Evolutionary conservation across 1,140 invertebrate species (phyloP).

Genomic region (Drosophila kepulauana): DNA sequence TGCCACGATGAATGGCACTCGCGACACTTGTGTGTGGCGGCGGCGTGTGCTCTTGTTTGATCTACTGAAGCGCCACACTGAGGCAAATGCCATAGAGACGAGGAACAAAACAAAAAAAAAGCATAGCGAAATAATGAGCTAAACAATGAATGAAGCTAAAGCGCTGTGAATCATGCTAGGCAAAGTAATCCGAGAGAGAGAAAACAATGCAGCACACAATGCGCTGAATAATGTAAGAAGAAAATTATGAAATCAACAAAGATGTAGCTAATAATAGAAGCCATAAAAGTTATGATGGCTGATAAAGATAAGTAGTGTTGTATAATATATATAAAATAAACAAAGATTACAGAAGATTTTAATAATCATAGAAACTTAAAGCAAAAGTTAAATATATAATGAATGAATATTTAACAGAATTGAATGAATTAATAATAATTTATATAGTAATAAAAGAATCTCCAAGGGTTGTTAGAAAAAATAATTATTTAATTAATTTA

Average conservation of each 20-base stretch:
- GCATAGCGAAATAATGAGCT: neutral
- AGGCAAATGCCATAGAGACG: conserved; percentile 12
- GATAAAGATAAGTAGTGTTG: no score
- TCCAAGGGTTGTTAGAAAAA: no score
- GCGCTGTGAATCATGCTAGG: neutral
- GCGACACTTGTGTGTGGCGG: neutral
- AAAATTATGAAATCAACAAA: neutral
- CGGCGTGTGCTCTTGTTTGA: conserved; percentile 36
- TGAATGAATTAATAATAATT: no score
- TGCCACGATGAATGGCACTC: conserved; percentile 30
- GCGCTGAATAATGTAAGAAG: neutral
- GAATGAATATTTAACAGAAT: no score
- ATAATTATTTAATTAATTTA: no score
- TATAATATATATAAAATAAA: no score
- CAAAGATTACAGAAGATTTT: no score
- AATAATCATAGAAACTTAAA: no score
- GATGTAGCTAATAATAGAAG: neutral
- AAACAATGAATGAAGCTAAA: neutral
- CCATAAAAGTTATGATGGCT: no score
- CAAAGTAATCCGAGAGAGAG: no score
- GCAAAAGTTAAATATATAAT: no score
- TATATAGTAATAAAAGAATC: no score
- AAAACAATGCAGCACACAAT: neutral
- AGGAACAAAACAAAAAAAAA: conserved; percentile 1
- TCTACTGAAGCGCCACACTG: conserved; percentile 26